Conservation (phyloP, 2,888 invertebrate genomes). For the Pandemis cinnamomeana region DNA sequence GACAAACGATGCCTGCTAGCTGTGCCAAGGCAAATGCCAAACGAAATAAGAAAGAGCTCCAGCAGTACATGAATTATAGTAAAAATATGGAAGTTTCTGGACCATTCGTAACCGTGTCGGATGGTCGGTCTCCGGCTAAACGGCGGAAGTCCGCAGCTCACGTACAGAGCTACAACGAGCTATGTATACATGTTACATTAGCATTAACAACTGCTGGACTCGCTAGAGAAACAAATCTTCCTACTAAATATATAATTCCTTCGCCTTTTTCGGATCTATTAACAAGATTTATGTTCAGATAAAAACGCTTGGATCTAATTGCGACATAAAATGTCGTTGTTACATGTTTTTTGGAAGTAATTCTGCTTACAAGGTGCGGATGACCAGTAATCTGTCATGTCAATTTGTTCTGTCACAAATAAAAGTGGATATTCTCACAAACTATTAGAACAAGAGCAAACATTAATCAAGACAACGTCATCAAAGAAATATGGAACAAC, state of each 20-base stretch:
- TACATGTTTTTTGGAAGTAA: too few relatives aligned
- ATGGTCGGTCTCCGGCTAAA: constrained; percentile 23
- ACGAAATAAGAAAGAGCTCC: background rate
- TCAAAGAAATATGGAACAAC: background rate
- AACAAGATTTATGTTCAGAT: background rate
- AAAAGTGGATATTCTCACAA: background rate
- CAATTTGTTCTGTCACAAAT: background rate
- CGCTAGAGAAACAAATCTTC: background rate
- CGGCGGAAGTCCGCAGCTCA: constrained; percentile 24
- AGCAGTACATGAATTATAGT: background rate
- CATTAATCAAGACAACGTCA: background rate
- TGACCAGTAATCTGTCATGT: too few relatives aligned
- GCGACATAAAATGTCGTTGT: too few relatives aligned
- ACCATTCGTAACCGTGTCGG: constrained; percentile 19
- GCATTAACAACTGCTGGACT: background rate
- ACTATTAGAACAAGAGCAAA: background rate
- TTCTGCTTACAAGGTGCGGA: too few relatives aligned
- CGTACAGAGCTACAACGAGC: background rate
- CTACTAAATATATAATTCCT: background rate
- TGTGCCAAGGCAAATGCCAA: background rate
- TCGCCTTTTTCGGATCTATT: background rate
- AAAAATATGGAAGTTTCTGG: background rate
- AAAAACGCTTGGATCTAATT: too few relatives aligned
- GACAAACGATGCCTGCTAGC: too few relatives aligned
- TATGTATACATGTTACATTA: constrained; percentile 1